A percentile compares a stretch with the other conserved stretches of the same genome.
These are phyloP conservation scores for Sinocyclocheilus grahami DNA, from an alignment of 2,113 vertebrate genomes.

Conservation along the genomic window DNA sequence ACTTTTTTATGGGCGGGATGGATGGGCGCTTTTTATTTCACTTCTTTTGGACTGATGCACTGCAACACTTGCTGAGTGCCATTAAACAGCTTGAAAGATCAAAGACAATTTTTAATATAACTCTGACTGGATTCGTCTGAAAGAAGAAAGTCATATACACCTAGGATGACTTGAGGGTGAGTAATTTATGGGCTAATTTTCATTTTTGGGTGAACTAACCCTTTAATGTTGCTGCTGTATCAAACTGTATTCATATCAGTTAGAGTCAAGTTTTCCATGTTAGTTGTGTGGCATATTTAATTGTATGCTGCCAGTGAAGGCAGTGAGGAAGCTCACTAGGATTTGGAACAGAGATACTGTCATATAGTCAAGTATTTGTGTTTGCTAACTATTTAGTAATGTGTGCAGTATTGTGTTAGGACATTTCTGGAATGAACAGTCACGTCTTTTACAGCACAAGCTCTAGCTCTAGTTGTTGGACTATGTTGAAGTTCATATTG, in stretches of 20 bases:
- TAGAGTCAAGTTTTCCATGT: background rate
- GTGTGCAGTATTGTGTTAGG: background rate
- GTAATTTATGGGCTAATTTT: no score
- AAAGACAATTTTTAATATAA: no score
- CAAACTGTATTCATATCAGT: background rate
- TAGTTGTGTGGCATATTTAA: background rate
- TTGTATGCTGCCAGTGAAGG: background rate
- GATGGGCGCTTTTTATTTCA: no score
- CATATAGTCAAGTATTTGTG: constrained; percentile 1
- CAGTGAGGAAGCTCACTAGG: background rate
- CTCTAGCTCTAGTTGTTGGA: background rate
- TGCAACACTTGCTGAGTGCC: no score
- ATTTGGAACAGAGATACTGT: background rate
- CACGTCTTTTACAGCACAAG: background rate
- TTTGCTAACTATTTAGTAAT: background rate
- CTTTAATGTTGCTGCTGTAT: background rate
- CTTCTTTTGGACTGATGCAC: no score
- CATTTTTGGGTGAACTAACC: no score
- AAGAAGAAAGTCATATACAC: no score
- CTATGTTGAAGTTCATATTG: background rate
- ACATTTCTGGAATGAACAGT: background rate
- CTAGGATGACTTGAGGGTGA: no score
- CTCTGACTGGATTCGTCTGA: no score
- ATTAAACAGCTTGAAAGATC: no score
- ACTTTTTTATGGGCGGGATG: no score